phyloP scores from a whole-genome alignment of 2,113 vertebrate species.

The Hyla sarda region DNA sequence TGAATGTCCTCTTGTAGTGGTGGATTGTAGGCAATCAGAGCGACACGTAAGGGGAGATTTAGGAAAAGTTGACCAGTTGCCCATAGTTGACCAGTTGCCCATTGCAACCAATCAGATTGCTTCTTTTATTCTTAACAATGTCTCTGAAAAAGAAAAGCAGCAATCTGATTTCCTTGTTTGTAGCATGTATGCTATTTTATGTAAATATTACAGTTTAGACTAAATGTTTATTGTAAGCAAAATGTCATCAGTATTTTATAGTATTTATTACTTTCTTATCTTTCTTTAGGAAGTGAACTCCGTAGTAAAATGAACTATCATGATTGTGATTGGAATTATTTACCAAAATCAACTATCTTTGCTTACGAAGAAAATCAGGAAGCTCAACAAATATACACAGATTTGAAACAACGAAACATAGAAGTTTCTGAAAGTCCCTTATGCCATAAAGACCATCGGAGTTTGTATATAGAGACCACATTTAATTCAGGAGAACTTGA shows the following conservation, averaged over 20 bases:
- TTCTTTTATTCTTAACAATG: no score
- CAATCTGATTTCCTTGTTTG: no score
- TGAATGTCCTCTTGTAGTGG: no score
- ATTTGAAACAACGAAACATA: constrained; percentile 80
- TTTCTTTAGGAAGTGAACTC: constrained; percentile 78
- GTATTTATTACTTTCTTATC: constrained; percentile 49
- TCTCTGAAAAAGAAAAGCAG: no score
- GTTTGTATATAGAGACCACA: constrained; percentile 84
- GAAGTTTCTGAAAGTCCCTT: constrained; percentile 79
- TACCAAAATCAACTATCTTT: constrained; percentile 86
- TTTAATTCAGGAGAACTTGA: constrained; percentile 76
- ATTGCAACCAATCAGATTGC: no score
- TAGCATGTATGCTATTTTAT: neutral
- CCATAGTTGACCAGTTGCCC: no score
- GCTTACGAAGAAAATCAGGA: constrained; percentile 82
- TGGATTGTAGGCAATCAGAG: no score
- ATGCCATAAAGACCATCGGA: constrained; percentile 82
- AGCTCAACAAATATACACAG: constrained; percentile 79
- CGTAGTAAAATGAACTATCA: constrained; percentile 86
- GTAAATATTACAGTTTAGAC: neutral
- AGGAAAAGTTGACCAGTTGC: no score
- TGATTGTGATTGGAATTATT: constrained; percentile 85
- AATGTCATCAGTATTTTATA: neutral
- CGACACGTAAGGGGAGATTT: no score
- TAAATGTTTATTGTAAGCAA: neutral